These are phyloP conservation scores for Rugalucina vietnamica DNA, from an alignment of 2,888 invertebrate species.

Conservation along the genomic window DNA sequence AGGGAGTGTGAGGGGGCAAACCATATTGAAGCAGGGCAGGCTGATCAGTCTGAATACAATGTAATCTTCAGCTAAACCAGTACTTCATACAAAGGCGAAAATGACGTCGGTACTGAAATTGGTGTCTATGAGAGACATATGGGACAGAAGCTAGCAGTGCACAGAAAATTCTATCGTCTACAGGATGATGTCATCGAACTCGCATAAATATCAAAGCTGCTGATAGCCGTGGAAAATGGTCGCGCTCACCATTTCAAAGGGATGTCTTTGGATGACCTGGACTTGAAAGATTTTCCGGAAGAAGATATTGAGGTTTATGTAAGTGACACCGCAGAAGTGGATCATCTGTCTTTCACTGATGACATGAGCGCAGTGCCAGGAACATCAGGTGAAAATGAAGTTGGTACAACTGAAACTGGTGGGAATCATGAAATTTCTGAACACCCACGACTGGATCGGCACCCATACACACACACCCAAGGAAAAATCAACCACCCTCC, in stretches of 20 bases:
- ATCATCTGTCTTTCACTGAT: constrained; percentile 10
- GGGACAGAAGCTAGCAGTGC: constrained; percentile 27
- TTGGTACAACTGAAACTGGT: too few relatives aligned
- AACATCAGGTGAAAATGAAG: neutral
- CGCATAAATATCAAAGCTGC: constrained; percentile 32
- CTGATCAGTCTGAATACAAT: too few relatives aligned
- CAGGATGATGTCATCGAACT: constrained; percentile 40
- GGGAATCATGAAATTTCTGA: too few relatives aligned
- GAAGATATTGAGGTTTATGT: neutral
- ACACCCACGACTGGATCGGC: too few relatives aligned
- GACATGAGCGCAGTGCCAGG: neutral
- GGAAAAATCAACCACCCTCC: too few relatives aligned
- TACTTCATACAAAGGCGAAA: too few relatives aligned
- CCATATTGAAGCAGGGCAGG: too few relatives aligned
- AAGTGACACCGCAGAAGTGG: neutral
- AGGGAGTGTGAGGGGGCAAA: too few relatives aligned
- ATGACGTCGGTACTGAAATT: too few relatives aligned
- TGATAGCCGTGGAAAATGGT: constrained; percentile 29
- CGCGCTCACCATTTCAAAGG: constrained; percentile 2
- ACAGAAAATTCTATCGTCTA: constrained; percentile 26
- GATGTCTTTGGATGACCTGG: constrained; percentile 3
- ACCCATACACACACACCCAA: too few relatives aligned
- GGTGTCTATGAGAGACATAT: constrained; percentile 28
- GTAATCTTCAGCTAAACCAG: too few relatives aligned
- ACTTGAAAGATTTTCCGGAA: constrained; percentile 9